A percentile compares a stretch with the other conserved stretches of the same genome.
Conservation (phyloP, 2,797 vertebrate species). For the Huso huso region DNA sequence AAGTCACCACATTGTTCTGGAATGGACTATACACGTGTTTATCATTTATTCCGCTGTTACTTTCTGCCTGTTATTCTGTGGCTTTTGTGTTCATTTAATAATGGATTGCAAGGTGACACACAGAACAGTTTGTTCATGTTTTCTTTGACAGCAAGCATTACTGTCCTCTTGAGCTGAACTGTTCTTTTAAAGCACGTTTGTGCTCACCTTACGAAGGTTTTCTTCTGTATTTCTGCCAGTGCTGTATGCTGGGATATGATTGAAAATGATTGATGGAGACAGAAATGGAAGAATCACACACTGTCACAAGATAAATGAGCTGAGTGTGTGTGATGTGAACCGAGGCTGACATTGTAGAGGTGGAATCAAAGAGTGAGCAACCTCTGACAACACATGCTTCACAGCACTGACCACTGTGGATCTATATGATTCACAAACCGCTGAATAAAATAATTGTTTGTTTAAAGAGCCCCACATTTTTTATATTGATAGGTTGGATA, state of each 20-base stretch:
- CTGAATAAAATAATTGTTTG: slow-evolving; percentile 58
- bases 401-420: slow-evolving; percentile 56
- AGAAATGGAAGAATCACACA: slow-evolving; percentile 49
- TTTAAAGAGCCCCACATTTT: background rate
- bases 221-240: slow-evolving; percentile 18
- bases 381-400: slow-evolving; percentile 58
- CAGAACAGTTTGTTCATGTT: too few species aligned
- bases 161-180: too few species aligned
- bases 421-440: slow-evolving; percentile 55
- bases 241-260: slow-evolving; percentile 33
- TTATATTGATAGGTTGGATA: background rate
- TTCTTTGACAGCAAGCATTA: too few species aligned
- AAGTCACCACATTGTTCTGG: too few species aligned
- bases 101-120: too few species aligned
- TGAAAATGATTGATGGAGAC: slow-evolving; percentile 50
- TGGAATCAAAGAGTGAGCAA: slow-evolving; percentile 61
- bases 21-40: too few species aligned
- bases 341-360: slow-evolving; percentile 51
- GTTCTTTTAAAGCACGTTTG: background rate
- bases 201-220: background rate
- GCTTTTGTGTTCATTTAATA: too few species aligned
- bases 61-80: too few species aligned
- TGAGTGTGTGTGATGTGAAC: slow-evolving; percentile 47
- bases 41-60: too few species aligned
- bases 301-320: slow-evolving; percentile 59